Percentiles rank a stretch among this genome's conserved stretches.
Evolutionary conservation across 1,140 invertebrate species (phyloP).

Genomic region (Lucilia cuprina): DNA sequence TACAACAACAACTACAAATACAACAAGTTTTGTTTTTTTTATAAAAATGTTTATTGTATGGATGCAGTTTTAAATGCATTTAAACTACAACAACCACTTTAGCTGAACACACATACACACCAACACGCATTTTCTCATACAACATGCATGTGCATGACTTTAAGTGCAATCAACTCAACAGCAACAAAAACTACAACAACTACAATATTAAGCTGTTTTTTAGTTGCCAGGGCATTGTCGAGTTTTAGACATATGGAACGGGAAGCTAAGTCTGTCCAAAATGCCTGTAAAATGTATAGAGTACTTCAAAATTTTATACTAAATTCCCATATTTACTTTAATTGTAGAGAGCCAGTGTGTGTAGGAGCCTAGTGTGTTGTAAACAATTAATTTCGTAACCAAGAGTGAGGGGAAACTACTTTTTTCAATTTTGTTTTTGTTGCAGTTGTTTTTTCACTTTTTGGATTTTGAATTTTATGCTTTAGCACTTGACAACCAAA

Average conservation of each 20-base stretch:
- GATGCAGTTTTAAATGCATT: constrained; percentile 1
- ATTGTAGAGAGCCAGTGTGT: neutral
- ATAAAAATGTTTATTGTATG: neutral
- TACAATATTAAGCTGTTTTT: constrained; percentile 11
- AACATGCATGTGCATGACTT: neutral
- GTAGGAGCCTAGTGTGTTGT: neutral
- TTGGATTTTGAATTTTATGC: constrained; percentile 33
- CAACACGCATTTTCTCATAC: too few species aligned
- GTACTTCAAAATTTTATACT: constrained; percentile 8
- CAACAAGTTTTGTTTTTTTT: neutral
- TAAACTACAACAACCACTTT: neutral
- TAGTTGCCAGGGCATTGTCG: neutral
- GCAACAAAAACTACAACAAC: neutral
- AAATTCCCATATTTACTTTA: constrained; percentile 2
- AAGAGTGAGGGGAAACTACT: neutral
- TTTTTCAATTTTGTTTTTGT: neutral
- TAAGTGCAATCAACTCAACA: constrained; percentile 30
- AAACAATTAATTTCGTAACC: neutral
- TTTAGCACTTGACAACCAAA: constrained; percentile 31
- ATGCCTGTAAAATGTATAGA: neutral
- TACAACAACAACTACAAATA: neutral
- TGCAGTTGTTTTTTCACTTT: neutral
- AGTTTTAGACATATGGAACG: too few species aligned
- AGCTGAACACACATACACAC: neutral
- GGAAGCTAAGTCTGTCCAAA: too few species aligned